Percentiles rank a stretch among this genome's conserved stretches.
Evolutionary conservation across 2,113 vertebrate genomes (phyloP).

Genomic region (Leucosticte australis): DNA sequence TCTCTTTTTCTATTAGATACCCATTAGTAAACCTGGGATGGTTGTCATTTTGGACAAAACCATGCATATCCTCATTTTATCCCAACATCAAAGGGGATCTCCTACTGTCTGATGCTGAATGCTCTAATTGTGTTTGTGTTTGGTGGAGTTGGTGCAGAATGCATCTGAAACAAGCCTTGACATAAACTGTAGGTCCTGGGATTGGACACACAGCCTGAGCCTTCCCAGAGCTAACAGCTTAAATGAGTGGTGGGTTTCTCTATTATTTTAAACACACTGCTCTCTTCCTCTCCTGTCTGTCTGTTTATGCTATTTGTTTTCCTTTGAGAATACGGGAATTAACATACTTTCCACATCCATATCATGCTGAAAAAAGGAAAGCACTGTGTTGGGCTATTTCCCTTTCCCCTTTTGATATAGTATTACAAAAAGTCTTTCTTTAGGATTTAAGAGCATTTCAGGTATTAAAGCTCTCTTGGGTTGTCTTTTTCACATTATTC

Average conservation of each 20-base stretch:
- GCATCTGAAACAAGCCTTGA: slow-evolving; percentile 46
- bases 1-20: slow-evolving; percentile 93
- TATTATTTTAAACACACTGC: slow-evolving; percentile 43
- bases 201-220: slow-evolving; percentile 61
- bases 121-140: slow-evolving; percentile 91
- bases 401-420: slow-evolving; percentile 56
- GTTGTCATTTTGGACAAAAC: slow-evolving; percentile 96
- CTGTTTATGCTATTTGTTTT: slow-evolving; percentile 57
- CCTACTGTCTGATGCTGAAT: slow-evolving; percentile 92
- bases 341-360: slow-evolving; percentile 63
- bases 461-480: slow-evolving; percentile 64
- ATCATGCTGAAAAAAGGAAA: slow-evolving; percentile 38
- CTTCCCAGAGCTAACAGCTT: slow-evolving; percentile 54
- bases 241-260: slow-evolving; percentile 52
- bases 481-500: slow-evolving; percentile 66
- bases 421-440: slow-evolving; percentile 65
- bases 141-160: slow-evolving; percentile 60
- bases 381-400: slow-evolving; percentile 54
- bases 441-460: slow-evolving; percentile 63
- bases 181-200: slow-evolving; percentile 39
- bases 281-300: slow-evolving; percentile 36
- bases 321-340: slow-evolving; percentile 47
- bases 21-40: slow-evolving; percentile 94
- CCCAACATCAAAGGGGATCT: slow-evolving; percentile 94
- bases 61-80: slow-evolving; percentile 93